Evolutionary conservation across 35 echinoderm and acorn worm species (phyloP).

Genomic region (Patiria miniata): DNA sequence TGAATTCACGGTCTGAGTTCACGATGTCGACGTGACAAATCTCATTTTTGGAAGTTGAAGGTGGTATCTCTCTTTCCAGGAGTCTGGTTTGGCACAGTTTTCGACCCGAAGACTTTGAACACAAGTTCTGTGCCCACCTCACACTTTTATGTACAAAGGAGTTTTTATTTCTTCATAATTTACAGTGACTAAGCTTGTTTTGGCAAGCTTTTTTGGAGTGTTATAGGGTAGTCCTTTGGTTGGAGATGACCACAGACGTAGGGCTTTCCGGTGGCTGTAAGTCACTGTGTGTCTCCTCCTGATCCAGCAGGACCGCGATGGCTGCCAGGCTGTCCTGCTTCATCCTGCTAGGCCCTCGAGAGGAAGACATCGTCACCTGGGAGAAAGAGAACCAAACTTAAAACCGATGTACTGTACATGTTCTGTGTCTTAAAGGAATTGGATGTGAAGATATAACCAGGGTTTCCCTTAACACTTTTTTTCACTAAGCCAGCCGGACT

Average conservation of each 20-base stretch:
- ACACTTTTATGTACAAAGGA: too few species aligned
- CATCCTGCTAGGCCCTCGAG: conserved; percentile 54
- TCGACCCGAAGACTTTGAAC: too few species aligned
- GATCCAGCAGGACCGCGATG: conserved; percentile 79
- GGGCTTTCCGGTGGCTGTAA: conserved; percentile 56
- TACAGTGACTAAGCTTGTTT: too few species aligned
- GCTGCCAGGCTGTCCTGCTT: conserved; percentile 89
- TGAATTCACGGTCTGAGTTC: too few species aligned
- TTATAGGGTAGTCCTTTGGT: conserved; percentile 90
- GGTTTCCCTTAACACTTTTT: too few species aligned
- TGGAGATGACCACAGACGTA: conserved; percentile 80
- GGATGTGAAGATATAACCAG: not conserved
- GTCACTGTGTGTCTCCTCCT: conserved; percentile 69
- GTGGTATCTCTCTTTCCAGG: too few species aligned
- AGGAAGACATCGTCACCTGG: conserved; percentile 64
- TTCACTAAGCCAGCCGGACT: too few species aligned
- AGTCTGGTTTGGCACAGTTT: too few species aligned
- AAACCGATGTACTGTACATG: not conserved
- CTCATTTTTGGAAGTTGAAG: too few species aligned
- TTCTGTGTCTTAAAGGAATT: not conserved
- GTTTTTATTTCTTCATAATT: too few species aligned
- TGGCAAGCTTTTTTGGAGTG: not conserved
- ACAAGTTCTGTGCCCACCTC: too few species aligned
- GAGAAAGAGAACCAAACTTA: not conserved
- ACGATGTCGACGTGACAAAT: too few species aligned